A percentile compares a stretch with the other conserved stretches of the same genome.
Evolutionary conservation across 1,140 invertebrate species (phyloP).

Genomic region (Doryteuthis pealeii): DNA sequence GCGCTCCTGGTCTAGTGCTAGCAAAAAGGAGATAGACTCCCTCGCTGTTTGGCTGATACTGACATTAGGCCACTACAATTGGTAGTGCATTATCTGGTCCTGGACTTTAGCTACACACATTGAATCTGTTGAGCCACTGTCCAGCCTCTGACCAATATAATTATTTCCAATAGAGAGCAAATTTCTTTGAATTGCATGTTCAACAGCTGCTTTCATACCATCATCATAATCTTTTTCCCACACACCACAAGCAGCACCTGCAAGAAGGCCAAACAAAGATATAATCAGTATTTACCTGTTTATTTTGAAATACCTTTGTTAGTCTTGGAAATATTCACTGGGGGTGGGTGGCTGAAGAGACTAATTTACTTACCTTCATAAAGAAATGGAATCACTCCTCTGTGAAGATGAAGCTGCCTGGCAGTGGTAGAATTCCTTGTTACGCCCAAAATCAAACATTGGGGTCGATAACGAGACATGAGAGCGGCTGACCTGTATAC

Average conservation of each 20-base stretch:
- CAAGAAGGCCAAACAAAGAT: background rate
- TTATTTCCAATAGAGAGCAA: conserved; percentile 85
- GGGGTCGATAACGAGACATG: conserved; percentile 89
- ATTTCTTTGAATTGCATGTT: conserved; percentile 63
- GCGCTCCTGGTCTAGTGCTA: too few relatives aligned
- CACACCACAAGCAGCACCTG: background rate
- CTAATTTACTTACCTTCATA: conserved; percentile 31
- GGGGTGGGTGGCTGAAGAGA: too few relatives aligned
- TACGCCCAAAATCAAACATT: conserved; percentile 93
- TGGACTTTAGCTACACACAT: conserved; percentile 83
- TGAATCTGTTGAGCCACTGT: conserved; percentile 92
- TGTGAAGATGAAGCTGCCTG: conserved; percentile 86
- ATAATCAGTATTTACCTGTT: too few relatives aligned
- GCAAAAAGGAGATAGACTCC: too few relatives aligned
- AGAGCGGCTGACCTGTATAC: conserved; percentile 84
- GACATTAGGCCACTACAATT: too few relatives aligned
- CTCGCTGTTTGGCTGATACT: too few relatives aligned
- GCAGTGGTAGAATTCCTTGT: conserved; percentile 83
- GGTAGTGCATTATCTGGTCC: background rate
- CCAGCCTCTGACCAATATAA: conserved; percentile 95
- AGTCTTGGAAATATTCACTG: too few relatives aligned
- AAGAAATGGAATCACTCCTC: conserved; percentile 84
- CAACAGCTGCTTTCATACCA: background rate
- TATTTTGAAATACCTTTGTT: too few relatives aligned
- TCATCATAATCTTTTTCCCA: background rate